Conservation (phyloP, 2,113 vertebrate species). For the Lepidothrix coronata region DNA sequence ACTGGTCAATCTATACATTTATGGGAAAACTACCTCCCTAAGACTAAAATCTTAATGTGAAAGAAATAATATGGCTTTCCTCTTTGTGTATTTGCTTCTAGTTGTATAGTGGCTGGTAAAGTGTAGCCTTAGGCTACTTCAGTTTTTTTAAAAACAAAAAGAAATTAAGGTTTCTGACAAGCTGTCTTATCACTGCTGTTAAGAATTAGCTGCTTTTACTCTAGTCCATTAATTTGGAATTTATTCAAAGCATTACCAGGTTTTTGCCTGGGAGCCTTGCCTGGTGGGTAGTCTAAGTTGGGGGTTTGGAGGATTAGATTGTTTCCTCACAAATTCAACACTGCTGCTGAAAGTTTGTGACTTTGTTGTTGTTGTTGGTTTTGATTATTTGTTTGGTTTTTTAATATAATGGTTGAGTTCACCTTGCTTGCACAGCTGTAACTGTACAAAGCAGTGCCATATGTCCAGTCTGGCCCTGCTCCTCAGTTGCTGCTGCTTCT, state of each 20-base stretch:
- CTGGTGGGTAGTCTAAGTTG: background rate
- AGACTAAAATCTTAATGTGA: background rate
- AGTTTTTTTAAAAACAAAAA: background rate
- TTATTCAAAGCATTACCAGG: background rate
- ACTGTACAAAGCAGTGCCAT: background rate
- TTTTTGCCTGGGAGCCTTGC: background rate
- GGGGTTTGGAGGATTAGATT: background rate
- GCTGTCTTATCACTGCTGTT: background rate
- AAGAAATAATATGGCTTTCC: background rate
- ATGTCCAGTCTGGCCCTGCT: background rate
- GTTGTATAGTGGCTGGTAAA: background rate
- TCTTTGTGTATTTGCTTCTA: background rate
- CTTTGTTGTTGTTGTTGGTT: background rate
- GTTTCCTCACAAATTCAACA: background rate
- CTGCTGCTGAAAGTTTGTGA: background rate
- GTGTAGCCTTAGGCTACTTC: background rate
- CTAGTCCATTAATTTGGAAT: background rate
- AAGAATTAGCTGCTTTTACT: background rate
- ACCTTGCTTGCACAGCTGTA: background rate
- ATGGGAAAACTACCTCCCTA: background rate
- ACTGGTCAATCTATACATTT: background rate
- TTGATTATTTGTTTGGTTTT: background rate
- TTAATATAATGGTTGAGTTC: background rate
- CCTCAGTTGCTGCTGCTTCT: background rate
- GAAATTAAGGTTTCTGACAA: background rate